These are phyloP conservation scores for Beris morrisii DNA, from an alignment of 2,888 invertebrate genomes.

Conservation along the genomic window DNA sequence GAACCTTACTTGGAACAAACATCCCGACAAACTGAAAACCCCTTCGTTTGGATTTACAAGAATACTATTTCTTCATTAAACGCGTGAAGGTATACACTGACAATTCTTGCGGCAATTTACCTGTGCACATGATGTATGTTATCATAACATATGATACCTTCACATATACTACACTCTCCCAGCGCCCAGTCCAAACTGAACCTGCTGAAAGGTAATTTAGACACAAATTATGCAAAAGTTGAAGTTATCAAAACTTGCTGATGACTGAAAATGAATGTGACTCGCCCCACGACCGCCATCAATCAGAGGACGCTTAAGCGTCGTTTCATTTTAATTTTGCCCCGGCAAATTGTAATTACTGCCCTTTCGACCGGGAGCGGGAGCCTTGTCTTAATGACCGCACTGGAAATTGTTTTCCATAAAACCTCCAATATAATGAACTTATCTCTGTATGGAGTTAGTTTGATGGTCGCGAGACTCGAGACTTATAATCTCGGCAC, in stretches of 20 bases:
- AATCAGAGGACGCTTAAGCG: constrained; percentile 30
- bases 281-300: constrained; percentile 25
- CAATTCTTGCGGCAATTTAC: neutral
- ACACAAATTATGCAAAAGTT: constrained; percentile 29
- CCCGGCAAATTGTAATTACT: constrained; percentile 26
- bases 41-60: too few species aligned
- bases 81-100: too few species aligned
- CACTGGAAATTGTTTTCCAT: constrained; percentile 31
- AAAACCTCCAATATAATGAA: constrained; percentile 5
- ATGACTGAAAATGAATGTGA: constrained; percentile 30
- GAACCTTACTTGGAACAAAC: too few species aligned
- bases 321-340: constrained; percentile 28
- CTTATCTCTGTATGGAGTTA: too few species aligned
- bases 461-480: too few species aligned
- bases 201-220: constrained; percentile 5
- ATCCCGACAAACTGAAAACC: too few species aligned
- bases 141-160: neutral
- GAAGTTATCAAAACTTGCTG: constrained; percentile 27
- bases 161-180: neutral
- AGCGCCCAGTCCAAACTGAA: neutral
- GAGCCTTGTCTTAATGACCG: constrained; percentile 27
- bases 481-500: too few species aligned
- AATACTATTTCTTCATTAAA: too few species aligned
- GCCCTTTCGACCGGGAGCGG: constrained; percentile 10
- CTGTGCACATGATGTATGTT: neutral